A percentile compares a stretch with the other conserved stretches of the same genome.
Evolutionary conservation across 1,140 invertebrate genomes (phyloP).

Genomic region (Panonychus citri): DNA sequence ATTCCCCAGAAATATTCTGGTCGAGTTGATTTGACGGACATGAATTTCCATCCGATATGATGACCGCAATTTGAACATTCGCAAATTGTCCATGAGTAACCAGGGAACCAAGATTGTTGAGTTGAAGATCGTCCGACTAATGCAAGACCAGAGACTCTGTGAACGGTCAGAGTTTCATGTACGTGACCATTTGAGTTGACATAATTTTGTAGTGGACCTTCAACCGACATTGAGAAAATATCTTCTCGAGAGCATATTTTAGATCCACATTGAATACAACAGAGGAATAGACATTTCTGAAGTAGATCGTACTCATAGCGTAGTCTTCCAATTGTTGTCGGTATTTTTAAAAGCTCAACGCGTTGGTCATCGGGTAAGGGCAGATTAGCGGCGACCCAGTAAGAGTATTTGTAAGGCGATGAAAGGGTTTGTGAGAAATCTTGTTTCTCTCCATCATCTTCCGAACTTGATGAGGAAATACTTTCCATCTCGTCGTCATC

Average conservation of each 20-base stretch:
- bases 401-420: constrained; percentile 31
- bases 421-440: not conserved
- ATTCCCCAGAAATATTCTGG: constrained; percentile 44
- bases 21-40: constrained; percentile 32
- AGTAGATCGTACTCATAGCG: constrained; percentile 36
- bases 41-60: constrained; percentile 59
- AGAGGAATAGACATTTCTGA: constrained; percentile 34
- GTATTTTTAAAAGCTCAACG: constrained; percentile 32
- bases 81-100: constrained; percentile 57
- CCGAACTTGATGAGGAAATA: not conserved
- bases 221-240: constrained; percentile 54
- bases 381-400: constrained; percentile 50
- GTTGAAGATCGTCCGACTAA: constrained; percentile 34
- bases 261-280: constrained; percentile 35
- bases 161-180: constrained; percentile 54
- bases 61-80: constrained; percentile 36
- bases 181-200: constrained; percentile 53
- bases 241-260: constrained; percentile 39
- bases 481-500: not conserved
- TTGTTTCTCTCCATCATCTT: not conserved
- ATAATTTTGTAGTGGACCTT: constrained; percentile 53
- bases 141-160: constrained; percentile 28
- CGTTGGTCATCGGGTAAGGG: constrained; percentile 35
- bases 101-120: constrained; percentile 61
- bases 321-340: constrained; percentile 41